These are phyloP conservation scores for Drosophila mulleri DNA, from an alignment of 2,888 invertebrate genomes.

Conservation along the genomic window DNA sequence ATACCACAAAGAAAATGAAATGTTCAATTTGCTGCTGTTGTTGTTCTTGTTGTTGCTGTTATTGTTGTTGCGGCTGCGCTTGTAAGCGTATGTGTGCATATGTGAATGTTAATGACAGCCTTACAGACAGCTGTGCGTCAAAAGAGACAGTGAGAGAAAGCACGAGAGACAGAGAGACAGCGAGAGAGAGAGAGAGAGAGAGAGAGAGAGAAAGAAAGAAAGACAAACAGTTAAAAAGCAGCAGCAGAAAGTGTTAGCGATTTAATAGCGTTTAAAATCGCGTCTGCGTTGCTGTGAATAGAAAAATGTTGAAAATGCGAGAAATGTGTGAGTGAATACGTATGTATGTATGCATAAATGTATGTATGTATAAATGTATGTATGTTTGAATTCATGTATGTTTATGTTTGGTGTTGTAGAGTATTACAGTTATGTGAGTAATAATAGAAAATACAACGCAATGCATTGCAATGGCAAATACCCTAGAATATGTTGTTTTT, in stretches of 20 bases:
- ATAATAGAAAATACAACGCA: not conserved
- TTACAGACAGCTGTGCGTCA: constrained; percentile 62
- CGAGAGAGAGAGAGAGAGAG: constrained; percentile 5
- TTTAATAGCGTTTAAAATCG: constrained; percentile 57
- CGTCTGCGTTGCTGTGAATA: constrained; percentile 38
- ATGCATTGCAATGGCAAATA: no score
- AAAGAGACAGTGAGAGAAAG: constrained; percentile 30
- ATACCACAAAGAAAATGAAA: constrained; percentile 26
- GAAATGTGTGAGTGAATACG: constrained; percentile 26
- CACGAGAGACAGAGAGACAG: constrained; percentile 11
- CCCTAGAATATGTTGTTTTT: no score
- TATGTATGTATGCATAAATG: not conserved
- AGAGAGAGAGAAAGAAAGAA: constrained; percentile 7
- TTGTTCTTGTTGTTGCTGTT: constrained; percentile 22
- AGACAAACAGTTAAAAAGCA: constrained; percentile 30
- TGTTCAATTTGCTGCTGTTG: constrained; percentile 12
- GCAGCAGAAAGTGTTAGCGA: constrained; percentile 45
- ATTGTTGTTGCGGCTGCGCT: constrained; percentile 34
- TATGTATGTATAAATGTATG: constrained; percentile 6
- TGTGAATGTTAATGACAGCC: constrained; percentile 59
- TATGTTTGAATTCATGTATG: not conserved
- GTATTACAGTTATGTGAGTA: not conserved
- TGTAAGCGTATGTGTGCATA: constrained; percentile 32
- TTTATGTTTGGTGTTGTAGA: no score
- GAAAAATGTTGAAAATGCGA: constrained; percentile 46